Conservation (phyloP, 2,888 invertebrate genomes). For the Argyra leucocephala region DNA sequence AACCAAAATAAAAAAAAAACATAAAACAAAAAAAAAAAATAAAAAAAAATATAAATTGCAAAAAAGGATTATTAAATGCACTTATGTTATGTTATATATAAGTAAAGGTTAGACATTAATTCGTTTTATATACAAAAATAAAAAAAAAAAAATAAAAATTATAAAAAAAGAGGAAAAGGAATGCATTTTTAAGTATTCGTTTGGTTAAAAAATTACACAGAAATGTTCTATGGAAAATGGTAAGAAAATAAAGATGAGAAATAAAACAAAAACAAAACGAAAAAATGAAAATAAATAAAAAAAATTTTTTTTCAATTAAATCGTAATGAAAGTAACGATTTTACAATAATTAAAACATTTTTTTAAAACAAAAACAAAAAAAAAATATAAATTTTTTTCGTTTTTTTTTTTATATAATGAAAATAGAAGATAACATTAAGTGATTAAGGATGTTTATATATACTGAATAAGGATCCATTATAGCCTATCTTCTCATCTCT, state of each 20-base stretch:
- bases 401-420: background rate
- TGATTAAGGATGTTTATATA: conserved; percentile 2
- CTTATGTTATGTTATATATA: background rate
- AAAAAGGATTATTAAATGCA: conserved; percentile 1
- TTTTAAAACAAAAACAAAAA: background rate
- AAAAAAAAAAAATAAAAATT: background rate
- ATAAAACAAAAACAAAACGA: too few relatives aligned
- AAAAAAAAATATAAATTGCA: background rate
- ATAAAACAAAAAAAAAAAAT: background rate
- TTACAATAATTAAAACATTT: background rate
- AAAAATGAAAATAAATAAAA: background rate
- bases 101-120: conserved; percentile 7
- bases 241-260: background rate
- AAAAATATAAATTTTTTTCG: too few relatives aligned
- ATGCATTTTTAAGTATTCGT: conserved; percentile 6
- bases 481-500: too few relatives aligned
- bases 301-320: background rate
- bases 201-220: background rate
- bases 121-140: background rate
- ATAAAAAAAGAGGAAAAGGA: background rate
- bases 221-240: background rate
- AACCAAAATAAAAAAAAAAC: background rate
- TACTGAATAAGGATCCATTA: conserved; percentile 1
- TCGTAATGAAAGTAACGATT: conserved; percentile 6
- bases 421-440: conserved; percentile 2